Percentiles rank a stretch among this genome's conserved stretches.
Conservation (phyloP, 2,797 vertebrate genomes). For the Ptychobarbus kaznakovi region DNA sequence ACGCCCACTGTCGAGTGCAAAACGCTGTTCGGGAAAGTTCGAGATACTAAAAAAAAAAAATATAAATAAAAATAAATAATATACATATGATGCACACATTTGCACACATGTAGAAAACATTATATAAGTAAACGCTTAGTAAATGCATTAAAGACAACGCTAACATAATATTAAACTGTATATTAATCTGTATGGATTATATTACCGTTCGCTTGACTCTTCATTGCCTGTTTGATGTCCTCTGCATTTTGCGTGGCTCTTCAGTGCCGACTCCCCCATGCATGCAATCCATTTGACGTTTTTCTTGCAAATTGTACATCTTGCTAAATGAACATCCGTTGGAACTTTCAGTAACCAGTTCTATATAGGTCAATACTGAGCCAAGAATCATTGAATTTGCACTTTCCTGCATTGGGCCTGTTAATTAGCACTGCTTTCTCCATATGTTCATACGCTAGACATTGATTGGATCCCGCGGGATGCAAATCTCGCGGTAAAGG, state of each 20-base stretch:
- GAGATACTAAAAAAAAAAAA: too few species aligned
- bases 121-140: too few species aligned
- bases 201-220: neutral
- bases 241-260: too few species aligned
- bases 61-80: too few species aligned
- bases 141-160: too few species aligned
- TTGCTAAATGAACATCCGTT: neutral
- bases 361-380: neutral
- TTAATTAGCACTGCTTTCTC: neutral
- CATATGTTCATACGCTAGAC: neutral
- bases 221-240: neutral
- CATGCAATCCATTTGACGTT: neutral
- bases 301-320: neutral
- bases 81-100: too few species aligned
- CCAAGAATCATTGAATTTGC: neutral
- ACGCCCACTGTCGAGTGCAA: too few species aligned
- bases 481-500: too few species aligned
- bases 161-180: neutral
- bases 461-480: too few species aligned
- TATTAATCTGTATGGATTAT: neutral
- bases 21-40: too few species aligned
- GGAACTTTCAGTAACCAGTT: neutral
- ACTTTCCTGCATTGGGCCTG: neutral
- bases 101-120: too few species aligned
- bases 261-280: neutral